Base-by-base conservation (phyloP, 2,113 vertebrate species). In the Sceloporus undulatus region DNA sequence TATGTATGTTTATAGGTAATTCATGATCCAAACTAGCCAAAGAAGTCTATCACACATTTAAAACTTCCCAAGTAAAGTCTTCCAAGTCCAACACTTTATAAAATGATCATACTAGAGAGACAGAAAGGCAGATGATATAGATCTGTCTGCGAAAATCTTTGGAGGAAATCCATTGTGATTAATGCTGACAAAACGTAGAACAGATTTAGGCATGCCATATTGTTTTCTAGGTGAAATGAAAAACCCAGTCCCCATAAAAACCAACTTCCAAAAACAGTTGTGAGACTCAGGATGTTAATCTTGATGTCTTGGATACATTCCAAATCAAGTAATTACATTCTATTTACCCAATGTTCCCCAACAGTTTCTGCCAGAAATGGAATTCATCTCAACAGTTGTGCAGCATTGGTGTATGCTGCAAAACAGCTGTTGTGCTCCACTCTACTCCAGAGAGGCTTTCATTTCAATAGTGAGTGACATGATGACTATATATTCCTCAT, bases 401-500 rank as follows among this genome's bases (percentile, higher is more conserved):
- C 56, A 83, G 74, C 62, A 80, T 38, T 85, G 70, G 38, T 3
- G 0, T 88, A 77, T 56, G n/a, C 11, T 85, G 86, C 81, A 80
- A 85, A 74, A 79, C 66, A 65, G 5, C 42, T 90, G 14, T 73
- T 91, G 11, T 82, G 27, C 5, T 90, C 29, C 40, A 70, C 42
- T 88, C n/a, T 78, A 16, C 59, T 74, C 62, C 84, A 84, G 87
- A 81, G 88, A 82, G 79, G 73, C 62, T 82, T 89, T 77, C 88
- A 2, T 90, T 93, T 89, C 73, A 88, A 0, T 87, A 84, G 76
- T 82, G 91, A 93, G 27, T 88, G 85, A 91, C 77, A 90, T 70
- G 76, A 82, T 93, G 79, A 89, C 88, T 93, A 40, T 9, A 91
- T 88, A 84, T 78, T 87, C 84, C 5, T 89, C 90, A 93, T 93